A percentile compares a stretch with the other conserved stretches of the same genome.
Evolutionary conservation across 2,888 invertebrate genomes (phyloP).

Genomic region (Nipponacmea schrenckii): DNA sequence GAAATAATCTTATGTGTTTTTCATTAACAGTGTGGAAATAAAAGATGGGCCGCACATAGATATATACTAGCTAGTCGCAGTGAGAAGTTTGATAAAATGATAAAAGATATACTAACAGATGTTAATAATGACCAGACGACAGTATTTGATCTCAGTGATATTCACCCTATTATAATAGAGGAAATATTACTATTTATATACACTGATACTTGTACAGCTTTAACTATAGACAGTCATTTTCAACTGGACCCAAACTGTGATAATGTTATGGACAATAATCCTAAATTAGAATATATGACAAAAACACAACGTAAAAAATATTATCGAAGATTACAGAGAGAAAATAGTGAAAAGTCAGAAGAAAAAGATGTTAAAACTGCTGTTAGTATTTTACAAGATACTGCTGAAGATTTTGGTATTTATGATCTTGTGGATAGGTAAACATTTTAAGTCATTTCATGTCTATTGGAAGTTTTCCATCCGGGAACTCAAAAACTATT

Average conservation of each 20-base stretch:
- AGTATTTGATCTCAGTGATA: slow-evolving; percentile 71
- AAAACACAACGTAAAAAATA: slow-evolving; percentile 29
- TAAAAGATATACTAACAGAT: slow-evolving; percentile 17
- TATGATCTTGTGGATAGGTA: slow-evolving; percentile 69
- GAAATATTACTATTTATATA: slow-evolving; percentile 80
- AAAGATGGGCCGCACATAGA: slow-evolving; percentile 78
- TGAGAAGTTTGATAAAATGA: slow-evolving; percentile 71
- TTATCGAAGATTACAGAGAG: slow-evolving; percentile 43
- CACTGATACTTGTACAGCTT: slow-evolving; percentile 76
- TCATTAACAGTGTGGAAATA: slow-evolving; percentile 72
- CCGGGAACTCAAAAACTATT: no score
- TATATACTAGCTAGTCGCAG: slow-evolving; percentile 78
- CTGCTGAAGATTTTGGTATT: slow-evolving; percentile 60
- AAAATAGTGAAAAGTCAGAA: slow-evolving; percentile 16
- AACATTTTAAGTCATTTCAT: no score
- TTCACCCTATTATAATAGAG: slow-evolving; percentile 77
- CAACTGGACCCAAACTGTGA: slow-evolving; percentile 21
- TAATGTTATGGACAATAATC: neutral
- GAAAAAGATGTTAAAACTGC: slow-evolving; percentile 38
- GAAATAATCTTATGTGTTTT: slow-evolving; percentile 17
- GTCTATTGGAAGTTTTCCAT: no score
- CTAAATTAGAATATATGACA: slow-evolving; percentile 2
- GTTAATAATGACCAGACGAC: slow-evolving; percentile 21
- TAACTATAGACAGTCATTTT: slow-evolving; percentile 68
- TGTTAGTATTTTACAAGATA: slow-evolving; percentile 56